Base-by-base conservation (phyloP, 2,888 invertebrate species). In the Catocala nupta region DNA sequence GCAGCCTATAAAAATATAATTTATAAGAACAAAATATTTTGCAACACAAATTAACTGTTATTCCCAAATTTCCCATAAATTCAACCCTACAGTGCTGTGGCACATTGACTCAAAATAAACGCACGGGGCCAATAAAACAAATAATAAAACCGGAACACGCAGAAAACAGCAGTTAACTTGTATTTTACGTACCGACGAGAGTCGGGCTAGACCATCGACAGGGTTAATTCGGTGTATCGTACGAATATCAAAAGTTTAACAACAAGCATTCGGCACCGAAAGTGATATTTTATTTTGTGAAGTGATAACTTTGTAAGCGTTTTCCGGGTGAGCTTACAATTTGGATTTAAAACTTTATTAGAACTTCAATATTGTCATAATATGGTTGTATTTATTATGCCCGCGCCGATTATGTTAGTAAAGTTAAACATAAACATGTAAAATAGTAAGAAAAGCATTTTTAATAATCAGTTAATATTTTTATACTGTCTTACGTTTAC, bases 101-200 rank as follows among this genome's bases (percentile, higher is more conserved):
- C 36, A 44, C 57, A 71, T 74, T 62, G 65, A 59, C 49, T 71
- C 63, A 66, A 75, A 77, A 82, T 78, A 80, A 81, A 81, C 63
- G 67, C 70, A 75, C 56, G 51, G 52, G 56, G 50, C 61, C 70
- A 77, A 83, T 86, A 87, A 88, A 88, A 82, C 71, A 84, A 82
- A 87, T 81, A 86, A 85, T 85, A 85, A 87, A 86, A 81, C 70
- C 70, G 61, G 67, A 70, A 76, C 75, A 77, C 70, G 71, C 78
- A 74, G 80, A 82, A 81, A 73, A 80, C 72, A 70, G 71, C 73
- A 78, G 81, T 87, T 85, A 85, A 87, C 82, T 81, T 81, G 78
- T 80, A 77, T 83, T 87, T 87, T 85, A 88, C 82, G 80, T 74
- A 71, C 77, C 80, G 60, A 73, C 75, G 67, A 69, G 77, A 76